phyloP scores from a whole-genome alignment of 2,113 vertebrate species.

The Nettapus auritus region DNA sequence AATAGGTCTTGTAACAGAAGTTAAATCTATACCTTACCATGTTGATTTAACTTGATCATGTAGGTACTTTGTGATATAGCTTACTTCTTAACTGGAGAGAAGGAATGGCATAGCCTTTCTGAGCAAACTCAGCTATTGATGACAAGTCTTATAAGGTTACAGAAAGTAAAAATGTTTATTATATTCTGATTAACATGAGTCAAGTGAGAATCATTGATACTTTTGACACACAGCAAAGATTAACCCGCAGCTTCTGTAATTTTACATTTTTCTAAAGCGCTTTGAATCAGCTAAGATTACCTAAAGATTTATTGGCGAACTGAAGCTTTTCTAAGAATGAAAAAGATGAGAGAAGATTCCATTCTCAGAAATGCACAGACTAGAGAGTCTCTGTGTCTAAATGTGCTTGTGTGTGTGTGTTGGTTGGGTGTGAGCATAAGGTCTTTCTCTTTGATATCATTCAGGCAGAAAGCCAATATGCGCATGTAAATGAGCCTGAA shows the following conservation, averaged over 20 bases:
- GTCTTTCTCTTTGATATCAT: constrained; percentile 48
- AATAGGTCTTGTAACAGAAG: constrained; percentile 20
- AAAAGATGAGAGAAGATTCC: constrained; percentile 10
- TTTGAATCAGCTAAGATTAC: neutral
- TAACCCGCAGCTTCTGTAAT: constrained; percentile 15
- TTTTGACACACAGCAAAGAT: constrained; percentile 17
- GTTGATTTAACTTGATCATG: neutral
- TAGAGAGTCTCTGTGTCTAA: neutral
- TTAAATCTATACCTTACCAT: neutral
- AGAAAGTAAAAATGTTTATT: constrained; percentile 37
- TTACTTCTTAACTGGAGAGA: neutral
- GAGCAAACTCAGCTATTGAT: neutral
- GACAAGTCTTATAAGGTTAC: neutral
- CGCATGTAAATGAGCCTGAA: constrained; percentile 67
- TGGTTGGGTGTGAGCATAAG: constrained; percentile 31
- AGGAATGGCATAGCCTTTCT: neutral
- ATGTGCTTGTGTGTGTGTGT: neutral
- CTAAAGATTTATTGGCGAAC: neutral
- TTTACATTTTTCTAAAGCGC: neutral
- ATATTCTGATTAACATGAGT: constrained; percentile 27
- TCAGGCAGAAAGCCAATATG: constrained; percentile 70
- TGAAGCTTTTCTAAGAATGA: neutral
- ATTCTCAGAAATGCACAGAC: constrained; percentile 13
- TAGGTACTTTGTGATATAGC: neutral
- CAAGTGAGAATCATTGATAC: constrained; percentile 33